phyloP scores from a whole-genome alignment of 2,113 vertebrate species.

The Hyla sarda region DNA sequence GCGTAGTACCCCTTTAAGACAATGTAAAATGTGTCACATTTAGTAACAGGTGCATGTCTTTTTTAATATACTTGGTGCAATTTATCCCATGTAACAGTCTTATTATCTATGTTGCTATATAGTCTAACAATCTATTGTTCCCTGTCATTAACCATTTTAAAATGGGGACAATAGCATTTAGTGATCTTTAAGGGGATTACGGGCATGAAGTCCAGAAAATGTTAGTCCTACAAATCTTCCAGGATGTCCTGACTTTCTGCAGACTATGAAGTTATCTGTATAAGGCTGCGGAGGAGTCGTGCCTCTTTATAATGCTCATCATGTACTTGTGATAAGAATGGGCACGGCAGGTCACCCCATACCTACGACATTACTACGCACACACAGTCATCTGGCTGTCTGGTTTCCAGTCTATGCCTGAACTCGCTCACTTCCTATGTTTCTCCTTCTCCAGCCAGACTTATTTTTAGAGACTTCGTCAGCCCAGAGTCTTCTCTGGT shows the following conservation, averaged over 20 bases:
- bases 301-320: neutral
- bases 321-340: neutral
- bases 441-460: conserved; percentile 35
- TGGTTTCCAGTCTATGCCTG: conserved; percentile 4
- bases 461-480: conserved; percentile 50
- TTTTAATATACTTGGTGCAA: neutral
- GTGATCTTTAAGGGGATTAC: neutral
- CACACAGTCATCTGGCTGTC: neutral
- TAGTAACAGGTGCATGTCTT: no score
- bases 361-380: neutral
- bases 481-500: conserved; percentile 41
- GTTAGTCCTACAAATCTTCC: no score
- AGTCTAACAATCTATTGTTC: no score
- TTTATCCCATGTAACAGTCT: neutral
- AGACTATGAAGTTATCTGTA: neutral
- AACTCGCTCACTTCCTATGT: neutral
- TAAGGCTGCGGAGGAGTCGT: neutral
- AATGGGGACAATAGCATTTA: neutral
- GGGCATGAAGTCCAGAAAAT: neutral
- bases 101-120: no score
- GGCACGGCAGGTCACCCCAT: neutral
- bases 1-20: no score
- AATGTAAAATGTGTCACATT: no score
- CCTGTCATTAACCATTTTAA: no score
- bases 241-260: neutral